Evolutionary conservation across 2,113 vertebrate species (phyloP).

Genomic region (Melanostigma gelatinosum): DNA sequence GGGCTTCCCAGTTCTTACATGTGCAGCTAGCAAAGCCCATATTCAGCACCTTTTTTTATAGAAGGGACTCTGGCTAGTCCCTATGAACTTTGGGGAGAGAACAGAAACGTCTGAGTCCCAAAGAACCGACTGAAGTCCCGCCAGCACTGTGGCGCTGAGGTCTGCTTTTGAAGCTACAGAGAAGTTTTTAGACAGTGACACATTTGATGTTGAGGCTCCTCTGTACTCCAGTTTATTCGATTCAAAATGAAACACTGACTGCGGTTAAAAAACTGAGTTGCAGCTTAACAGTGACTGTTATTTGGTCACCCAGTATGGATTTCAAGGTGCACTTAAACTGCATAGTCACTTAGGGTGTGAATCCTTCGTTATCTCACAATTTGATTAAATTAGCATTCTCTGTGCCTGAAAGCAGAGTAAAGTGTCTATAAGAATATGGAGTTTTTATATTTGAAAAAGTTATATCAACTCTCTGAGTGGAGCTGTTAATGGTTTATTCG

Average conservation of each 20-base stretch:
- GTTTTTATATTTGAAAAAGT: too few relatives aligned
- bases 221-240: not conserved
- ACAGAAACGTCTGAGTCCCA: conserved; percentile 50
- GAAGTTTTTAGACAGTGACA: conserved; percentile 39
- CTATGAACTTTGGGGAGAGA: conserved; percentile 25
- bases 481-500: not conserved
- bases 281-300: not conserved
- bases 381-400: too few relatives aligned
- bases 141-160: conserved; percentile 46
- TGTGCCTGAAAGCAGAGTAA: too few relatives aligned
- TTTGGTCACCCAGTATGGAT: not conserved
- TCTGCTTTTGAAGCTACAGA: conserved; percentile 38
- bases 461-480: not conserved
- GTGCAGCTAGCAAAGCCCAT: conserved; percentile 47
- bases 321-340: conserved; percentile 3
- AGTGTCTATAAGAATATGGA: too few relatives aligned
- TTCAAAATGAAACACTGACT: conserved; percentile 13
- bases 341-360: not conserved
- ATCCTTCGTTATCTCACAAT: too few relatives aligned
- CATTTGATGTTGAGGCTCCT: conserved; percentile 16
- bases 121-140: conserved; percentile 51
- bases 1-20: conserved; percentile 12
- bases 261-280: not conserved
- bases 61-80: conserved; percentile 5
- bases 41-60: conserved; percentile 13